Percentiles rank a stretch among this genome's conserved stretches.
phyloP scores from a whole-genome alignment of 37 sponge, comb jelly and placozoan species.

The Amphimedon queenslandica region DNA sequence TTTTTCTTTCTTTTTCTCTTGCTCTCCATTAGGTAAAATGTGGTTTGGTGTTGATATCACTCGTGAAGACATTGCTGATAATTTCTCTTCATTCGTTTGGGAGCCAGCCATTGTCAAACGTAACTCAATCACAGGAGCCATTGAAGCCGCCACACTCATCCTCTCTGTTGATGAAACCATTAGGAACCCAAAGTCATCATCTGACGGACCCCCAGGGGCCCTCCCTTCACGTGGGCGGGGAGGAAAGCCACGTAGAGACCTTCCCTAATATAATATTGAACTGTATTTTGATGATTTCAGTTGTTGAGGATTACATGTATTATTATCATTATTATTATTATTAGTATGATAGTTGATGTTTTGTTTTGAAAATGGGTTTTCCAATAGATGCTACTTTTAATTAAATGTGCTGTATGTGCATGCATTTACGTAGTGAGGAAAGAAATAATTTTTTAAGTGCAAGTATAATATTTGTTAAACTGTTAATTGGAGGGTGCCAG shows the following conservation, averaged over 20 bases:
- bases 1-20: neutral
- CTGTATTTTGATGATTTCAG: too few relatives aligned
- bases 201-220: slow-evolving; percentile 17
- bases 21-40: slow-evolving; percentile 57
- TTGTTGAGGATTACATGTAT: too few relatives aligned
- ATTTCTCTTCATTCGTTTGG: slow-evolving; percentile 97
- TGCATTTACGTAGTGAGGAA: too few relatives aligned
- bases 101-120: slow-evolving; percentile 94
- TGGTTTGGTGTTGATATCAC: slow-evolving; percentile 98
- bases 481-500: too few relatives aligned
- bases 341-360: too few relatives aligned
- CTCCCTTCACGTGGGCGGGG: slow-evolving; percentile 14
- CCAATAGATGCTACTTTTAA: too few relatives aligned
- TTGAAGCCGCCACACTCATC: slow-evolving; percentile 92
- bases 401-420: too few relatives aligned
- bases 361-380: too few relatives aligned
- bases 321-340: too few relatives aligned
- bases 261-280: too few relatives aligned
- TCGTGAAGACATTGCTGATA: slow-evolving; percentile 90
- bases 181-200: slow-evolving; percentile 81
- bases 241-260: slow-evolving; percentile 11
- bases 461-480: too few relatives aligned
- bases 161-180: slow-evolving; percentile 98
- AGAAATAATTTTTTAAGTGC: too few relatives aligned
- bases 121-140: slow-evolving; percentile 94